Evolutionary conservation across 1,140 invertebrate genomes (phyloP).

Genomic region (Drosophila carrolli): DNA sequence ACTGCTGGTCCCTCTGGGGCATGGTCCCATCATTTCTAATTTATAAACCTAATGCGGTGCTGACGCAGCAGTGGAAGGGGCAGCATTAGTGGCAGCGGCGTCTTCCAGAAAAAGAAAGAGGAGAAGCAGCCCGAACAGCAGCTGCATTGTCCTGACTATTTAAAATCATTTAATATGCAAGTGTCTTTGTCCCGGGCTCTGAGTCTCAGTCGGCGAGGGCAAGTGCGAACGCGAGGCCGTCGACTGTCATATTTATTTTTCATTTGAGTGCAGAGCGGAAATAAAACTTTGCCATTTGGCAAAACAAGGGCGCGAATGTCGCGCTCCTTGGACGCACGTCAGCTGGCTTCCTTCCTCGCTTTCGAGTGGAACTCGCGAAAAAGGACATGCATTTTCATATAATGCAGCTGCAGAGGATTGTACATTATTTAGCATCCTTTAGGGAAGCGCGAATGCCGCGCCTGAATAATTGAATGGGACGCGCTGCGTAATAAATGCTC

Average conservation of each 20-base stretch:
- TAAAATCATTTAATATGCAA: slow-evolving; percentile 84
- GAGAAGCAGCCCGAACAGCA: slow-evolving; percentile 21
- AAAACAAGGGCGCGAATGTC: slow-evolving; percentile 79
- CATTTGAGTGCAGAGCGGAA: slow-evolving; percentile 78
- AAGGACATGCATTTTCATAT: slow-evolving; percentile 80
- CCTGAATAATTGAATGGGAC: slow-evolving; percentile 81
- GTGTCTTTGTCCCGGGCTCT: slow-evolving; percentile 65
- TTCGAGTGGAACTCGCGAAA: slow-evolving; percentile 24
- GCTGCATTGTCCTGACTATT: slow-evolving; percentile 75
- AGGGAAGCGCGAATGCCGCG: slow-evolving; percentile 59
- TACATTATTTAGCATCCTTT: slow-evolving; percentile 78
- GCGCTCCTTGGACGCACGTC: slow-evolving; percentile 74
- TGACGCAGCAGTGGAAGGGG: slow-evolving; percentile 43
- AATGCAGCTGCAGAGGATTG: slow-evolving; percentile 65
- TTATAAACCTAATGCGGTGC: slow-evolving; percentile 81
- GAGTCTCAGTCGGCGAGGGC: slow-evolving; percentile 3
- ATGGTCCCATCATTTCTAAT: slow-evolving; percentile 76
- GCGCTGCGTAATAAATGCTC: slow-evolving; percentile 81
- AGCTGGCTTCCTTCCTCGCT: slow-evolving; percentile 59
- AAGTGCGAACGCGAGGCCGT: slow-evolving; percentile 44
- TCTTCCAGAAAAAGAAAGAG: slow-evolving; percentile 24
- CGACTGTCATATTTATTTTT: slow-evolving; percentile 83
- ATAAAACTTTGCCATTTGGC: slow-evolving; percentile 83
- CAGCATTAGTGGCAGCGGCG: slow-evolving; percentile 12
- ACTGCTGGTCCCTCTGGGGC: slow-evolving; percentile 34